phyloP scores from a whole-genome alignment of 2,797 vertebrate genomes.

The Sparus aurata region DNA sequence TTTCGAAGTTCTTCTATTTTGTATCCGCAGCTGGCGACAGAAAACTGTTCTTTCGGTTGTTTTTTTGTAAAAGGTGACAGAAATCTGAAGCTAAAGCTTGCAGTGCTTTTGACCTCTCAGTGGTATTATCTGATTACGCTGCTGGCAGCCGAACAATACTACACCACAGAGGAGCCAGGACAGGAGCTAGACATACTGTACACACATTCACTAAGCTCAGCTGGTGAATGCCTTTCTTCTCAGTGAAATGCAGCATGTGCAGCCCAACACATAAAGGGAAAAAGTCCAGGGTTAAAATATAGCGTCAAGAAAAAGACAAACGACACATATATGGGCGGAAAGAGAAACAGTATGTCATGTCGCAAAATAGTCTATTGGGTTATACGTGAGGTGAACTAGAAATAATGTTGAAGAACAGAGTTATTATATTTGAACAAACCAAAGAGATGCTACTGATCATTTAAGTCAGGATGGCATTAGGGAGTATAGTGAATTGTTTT shows the following conservation, averaged over 20 bases:
- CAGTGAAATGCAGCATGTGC: constrained; percentile 44
- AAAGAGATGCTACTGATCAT: not conserved
- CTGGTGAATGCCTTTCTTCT: constrained; percentile 59
- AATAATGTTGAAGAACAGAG: not conserved
- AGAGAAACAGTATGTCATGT: not conserved
- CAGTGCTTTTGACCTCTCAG: constrained; percentile 82
- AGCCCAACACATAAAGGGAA: constrained; percentile 23
- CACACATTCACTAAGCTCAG: constrained; percentile 63
- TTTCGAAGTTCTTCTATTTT: constrained; percentile 14
- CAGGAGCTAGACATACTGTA: constrained; percentile 71
- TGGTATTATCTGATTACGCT: constrained; percentile 86
- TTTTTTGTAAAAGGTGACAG: constrained; percentile 82
- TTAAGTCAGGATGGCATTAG: not conserved
- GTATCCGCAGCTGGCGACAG: constrained; percentile 17
- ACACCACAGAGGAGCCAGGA: constrained; percentile 73
- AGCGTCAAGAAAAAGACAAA: not conserved
- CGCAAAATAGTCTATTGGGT: not conserved
- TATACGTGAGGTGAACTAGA: not conserved
- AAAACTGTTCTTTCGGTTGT: constrained; percentile 64
- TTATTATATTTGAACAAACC: not conserved
- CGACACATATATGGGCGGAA: not conserved
- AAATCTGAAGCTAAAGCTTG: constrained; percentile 83
- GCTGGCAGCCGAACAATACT: constrained; percentile 82
- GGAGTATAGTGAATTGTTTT: not conserved
- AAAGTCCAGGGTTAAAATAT: constrained; percentile 14